These are phyloP conservation scores for Hypomesus transpacificus DNA, from an alignment of 2,113 vertebrate genomes.

Conservation along the genomic window DNA sequence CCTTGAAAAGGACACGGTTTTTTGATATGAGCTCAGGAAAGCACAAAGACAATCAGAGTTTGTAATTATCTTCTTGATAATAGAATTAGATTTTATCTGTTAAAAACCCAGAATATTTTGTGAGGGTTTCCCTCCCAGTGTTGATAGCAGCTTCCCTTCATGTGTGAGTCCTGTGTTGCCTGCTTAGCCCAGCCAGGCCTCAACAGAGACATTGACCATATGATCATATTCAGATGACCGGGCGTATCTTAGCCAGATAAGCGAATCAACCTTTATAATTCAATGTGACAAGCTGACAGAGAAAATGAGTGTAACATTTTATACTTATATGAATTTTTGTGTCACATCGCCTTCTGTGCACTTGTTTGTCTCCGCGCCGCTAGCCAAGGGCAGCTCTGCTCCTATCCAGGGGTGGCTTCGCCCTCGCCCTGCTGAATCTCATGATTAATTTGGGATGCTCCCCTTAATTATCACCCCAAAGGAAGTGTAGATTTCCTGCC, in stretches of 20 bases:
- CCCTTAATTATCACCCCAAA: slow-evolving; percentile 99
- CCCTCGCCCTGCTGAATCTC: slow-evolving; percentile 97
- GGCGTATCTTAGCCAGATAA: slow-evolving; percentile 85
- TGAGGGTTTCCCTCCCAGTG: too few relatives aligned
- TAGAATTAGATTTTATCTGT: not conserved
- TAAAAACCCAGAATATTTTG: too few relatives aligned
- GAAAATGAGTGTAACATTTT: slow-evolving; percentile 97
- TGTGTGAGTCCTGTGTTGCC: not conserved
- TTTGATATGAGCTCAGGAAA: not conserved
- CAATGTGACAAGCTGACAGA: slow-evolving; percentile 99
- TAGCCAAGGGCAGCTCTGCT: slow-evolving; percentile 93
- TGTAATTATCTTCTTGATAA: not conserved
- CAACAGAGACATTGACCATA: slow-evolving; percentile 79
- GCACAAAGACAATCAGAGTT: not conserved
- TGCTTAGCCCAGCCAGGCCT: slow-evolving; percentile 37
- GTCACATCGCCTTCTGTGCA: slow-evolving; percentile 92
- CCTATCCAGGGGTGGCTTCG: slow-evolving; percentile 70
- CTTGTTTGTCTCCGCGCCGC: slow-evolving; percentile 83
- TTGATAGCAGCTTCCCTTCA: not conserved
- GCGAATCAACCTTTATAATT: slow-evolving; percentile 99
- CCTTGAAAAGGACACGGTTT: not conserved
- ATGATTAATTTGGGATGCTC: slow-evolving; percentile 98
- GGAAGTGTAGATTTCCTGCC: slow-evolving; percentile 88
- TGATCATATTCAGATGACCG: slow-evolving; percentile 85
- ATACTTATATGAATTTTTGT: slow-evolving; percentile 98